Conservation (phyloP, 1,140 invertebrate genomes). For the Drosophila simulans region DNA sequence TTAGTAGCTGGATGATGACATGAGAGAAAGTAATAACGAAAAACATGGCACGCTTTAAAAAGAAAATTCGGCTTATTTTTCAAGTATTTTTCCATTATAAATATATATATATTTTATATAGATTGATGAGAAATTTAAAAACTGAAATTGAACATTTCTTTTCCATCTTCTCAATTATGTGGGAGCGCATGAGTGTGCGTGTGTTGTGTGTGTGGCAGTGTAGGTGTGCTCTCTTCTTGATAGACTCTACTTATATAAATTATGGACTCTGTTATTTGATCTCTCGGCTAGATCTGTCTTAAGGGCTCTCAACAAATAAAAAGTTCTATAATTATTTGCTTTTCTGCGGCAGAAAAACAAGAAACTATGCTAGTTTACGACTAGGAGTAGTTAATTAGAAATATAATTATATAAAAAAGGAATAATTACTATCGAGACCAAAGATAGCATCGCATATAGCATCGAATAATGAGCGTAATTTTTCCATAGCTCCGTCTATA, state of each 20-base stretch:
- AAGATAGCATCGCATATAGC: constrained; percentile 83
- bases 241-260: constrained; percentile 66
- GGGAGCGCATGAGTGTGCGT: constrained; percentile 34
- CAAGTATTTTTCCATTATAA: constrained; percentile 10
- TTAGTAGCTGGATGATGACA: constrained; percentile 36
- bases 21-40: constrained; percentile 48
- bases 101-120: constrained; percentile 31
- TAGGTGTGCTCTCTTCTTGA: constrained; percentile 41
- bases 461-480: constrained; percentile 83
- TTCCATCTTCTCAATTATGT: constrained; percentile 42
- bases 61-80: constrained; percentile 30
- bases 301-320: constrained; percentile 74
- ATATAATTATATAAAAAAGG: constrained; percentile 73
- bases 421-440: constrained; percentile 83
- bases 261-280: constrained; percentile 26
- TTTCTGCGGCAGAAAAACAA: constrained; percentile 19
- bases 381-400: constrained; percentile 75
- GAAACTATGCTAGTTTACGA: constrained; percentile 59
- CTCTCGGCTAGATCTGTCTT: constrained; percentile 55
- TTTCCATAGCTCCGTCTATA: constrained; percentile 82
- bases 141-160: constrained; percentile 31
- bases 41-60: constrained; percentile 72
- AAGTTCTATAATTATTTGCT: constrained; percentile 57
- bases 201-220: constrained; percentile 30
- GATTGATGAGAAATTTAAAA: constrained; percentile 38